Base-by-base conservation (phyloP, 2,888 invertebrate species). In the Frankliniella intonsa region DNA sequence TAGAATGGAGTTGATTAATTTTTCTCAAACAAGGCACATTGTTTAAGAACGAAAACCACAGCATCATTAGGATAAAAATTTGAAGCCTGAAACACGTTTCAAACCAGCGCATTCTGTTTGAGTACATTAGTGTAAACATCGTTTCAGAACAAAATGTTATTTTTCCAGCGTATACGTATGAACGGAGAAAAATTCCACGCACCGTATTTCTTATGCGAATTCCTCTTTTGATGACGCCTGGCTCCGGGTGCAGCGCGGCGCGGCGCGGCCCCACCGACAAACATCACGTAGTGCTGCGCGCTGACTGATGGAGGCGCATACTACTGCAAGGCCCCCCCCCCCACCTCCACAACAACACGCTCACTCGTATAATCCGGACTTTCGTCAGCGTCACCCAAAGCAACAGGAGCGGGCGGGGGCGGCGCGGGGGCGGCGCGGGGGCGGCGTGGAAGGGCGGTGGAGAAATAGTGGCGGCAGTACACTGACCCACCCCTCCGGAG, bases 311-410 rank as follows among this genome's bases (percentile, higher is more conserved):
- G 69, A 12, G 22, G 22, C 25, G 69, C 69, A 12, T 25, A 25
- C 69, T 69, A 22, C 69, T 22, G 69, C 69, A 17, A 17, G 3
- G 55, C 55, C 14, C 14, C 55, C 7, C 5, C 11, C 55, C 55
- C 55, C 5, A 19, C 55, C 55, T 55, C 55, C 55, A 55, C 55
- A 55, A 55, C 55, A 55, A 19, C 55, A 55, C 55, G 55, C 22
- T 22, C 25, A 22, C 69, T 25, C 69, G 69, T 76, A 76, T 76
- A 76, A 76, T 76, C 69, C 69, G 69, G 25, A 25, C 69, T 76
- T 76, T 76, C 69, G 69, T 76, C 69, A 76, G 69, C 69, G 69
- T 76, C 69, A 76, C 22, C 69, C 69, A 2, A 25, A 25, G 69
- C 69, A 76, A 22, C 69, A 76, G 25, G 22, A 25, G 25, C 10